phyloP scores from a whole-genome alignment of 1,140 invertebrate species.

The Scaptomyza pallida region DNA sequence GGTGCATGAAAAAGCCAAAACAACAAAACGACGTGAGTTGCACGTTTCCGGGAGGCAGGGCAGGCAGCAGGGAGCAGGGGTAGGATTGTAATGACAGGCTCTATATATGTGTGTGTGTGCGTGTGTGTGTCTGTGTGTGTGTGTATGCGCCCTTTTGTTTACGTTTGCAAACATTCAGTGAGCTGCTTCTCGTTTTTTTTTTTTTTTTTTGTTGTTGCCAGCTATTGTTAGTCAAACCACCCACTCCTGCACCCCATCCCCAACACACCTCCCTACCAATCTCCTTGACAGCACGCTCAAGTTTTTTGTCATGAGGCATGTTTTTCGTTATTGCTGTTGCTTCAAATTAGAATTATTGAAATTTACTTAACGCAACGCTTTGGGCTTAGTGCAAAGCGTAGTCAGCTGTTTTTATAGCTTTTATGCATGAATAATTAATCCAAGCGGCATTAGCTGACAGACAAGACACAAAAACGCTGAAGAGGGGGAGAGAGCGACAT shows the following conservation, averaged over 20 bases:
- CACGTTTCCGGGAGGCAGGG: too few species aligned
- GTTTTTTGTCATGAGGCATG: slow-evolving; percentile 23
- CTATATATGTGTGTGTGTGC: background rate
- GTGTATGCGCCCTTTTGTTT: slow-evolving; percentile 66
- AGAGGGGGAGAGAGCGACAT: too few species aligned
- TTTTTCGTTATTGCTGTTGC: slow-evolving; percentile 49
- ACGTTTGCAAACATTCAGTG: slow-evolving; percentile 66
- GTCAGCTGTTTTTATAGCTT: slow-evolving; percentile 73
- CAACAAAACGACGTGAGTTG: slow-evolving; percentile 78
- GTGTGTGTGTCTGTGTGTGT: slow-evolving; percentile 42
- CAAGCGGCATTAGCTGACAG: slow-evolving; percentile 36
- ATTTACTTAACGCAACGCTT: slow-evolving; percentile 54
- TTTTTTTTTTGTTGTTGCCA: slow-evolving; percentile 6
- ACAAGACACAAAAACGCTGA: background rate
- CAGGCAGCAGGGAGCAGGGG: background rate
- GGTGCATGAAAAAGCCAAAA: slow-evolving; percentile 82
- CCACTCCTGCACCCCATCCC: slow-evolving; percentile 12
- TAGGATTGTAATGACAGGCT: slow-evolving; percentile 20
- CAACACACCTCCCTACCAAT: slow-evolving; percentile 2
- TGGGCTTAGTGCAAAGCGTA: slow-evolving; percentile 46
- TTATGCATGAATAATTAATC: slow-evolving; percentile 67
- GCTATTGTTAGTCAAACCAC: slow-evolving; percentile 22
- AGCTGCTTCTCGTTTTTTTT: too few species aligned
- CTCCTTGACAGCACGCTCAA: background rate
- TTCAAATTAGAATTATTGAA: slow-evolving; percentile 76